These are phyloP conservation scores for Drosophila bunnanda DNA, from an alignment of 2,888 invertebrate genomes.

Conservation along the genomic window DNA sequence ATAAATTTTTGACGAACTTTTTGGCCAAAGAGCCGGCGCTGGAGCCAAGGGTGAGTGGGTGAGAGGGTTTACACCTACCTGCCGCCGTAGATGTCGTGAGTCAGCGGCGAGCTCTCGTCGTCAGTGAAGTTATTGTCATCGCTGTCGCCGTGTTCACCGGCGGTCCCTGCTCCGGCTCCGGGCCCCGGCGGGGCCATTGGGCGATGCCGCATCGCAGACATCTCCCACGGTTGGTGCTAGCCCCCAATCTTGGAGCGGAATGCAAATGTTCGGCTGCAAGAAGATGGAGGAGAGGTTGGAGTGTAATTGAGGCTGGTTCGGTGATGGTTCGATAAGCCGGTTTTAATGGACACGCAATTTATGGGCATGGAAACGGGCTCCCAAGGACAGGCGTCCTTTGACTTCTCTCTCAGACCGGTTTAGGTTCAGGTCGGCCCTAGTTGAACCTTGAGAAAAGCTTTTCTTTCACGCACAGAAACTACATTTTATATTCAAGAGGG, in stretches of 20 bases:
- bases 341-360: constrained; percentile 51
- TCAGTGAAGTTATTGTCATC: constrained; percentile 93
- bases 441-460: constrained; percentile 36
- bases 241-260: constrained; percentile 31
- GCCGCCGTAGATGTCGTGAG: constrained; percentile 95
- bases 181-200: constrained; percentile 84
- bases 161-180: constrained; percentile 80
- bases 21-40: constrained; percentile 1
- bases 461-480: constrained; percentile 6
- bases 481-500: not conserved
- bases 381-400: constrained; percentile 71
- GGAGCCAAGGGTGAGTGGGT: not conserved
- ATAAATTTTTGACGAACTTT: constrained; percentile 53
- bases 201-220: constrained; percentile 88
- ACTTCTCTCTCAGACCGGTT: constrained; percentile 60
- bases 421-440: not conserved
- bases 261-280: constrained; percentile 35
- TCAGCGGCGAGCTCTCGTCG: constrained; percentile 94
- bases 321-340: constrained; percentile 55
- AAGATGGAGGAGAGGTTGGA: constrained; percentile 8
- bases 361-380: constrained; percentile 33
- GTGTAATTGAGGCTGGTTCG: constrained; percentile 23
- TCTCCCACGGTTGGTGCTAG: constrained; percentile 82
- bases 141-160: constrained; percentile 85
- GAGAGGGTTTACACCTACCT: constrained; percentile 87